A percentile compares a stretch with the other conserved stretches of the same genome.
Evolutionary conservation across 2,888 invertebrate species (phyloP).

Genomic region (Argyresthia goedartella): DNA sequence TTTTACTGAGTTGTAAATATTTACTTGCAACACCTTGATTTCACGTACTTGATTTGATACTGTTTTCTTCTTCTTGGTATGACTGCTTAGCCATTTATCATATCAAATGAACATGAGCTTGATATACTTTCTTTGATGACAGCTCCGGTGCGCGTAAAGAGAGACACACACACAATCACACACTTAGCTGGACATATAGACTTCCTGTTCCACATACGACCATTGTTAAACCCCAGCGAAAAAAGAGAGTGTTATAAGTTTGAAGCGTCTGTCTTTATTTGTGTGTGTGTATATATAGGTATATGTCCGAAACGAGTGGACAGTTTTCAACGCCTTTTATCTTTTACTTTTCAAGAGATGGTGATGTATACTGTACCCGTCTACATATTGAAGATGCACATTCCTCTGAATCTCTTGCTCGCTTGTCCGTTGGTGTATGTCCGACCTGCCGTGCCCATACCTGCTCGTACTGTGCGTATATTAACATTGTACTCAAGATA

Average conservation of each 20-base stretch:
- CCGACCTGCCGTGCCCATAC: slow-evolving; percentile 45
- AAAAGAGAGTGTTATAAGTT: no score
- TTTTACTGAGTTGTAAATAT: background rate
- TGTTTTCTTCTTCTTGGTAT: background rate
- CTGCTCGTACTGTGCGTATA: slow-evolving; percentile 35
- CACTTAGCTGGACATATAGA: no score
- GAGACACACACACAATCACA: background rate
- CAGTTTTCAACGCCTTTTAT: background rate
- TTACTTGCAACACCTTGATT: background rate
- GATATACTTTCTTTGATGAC: background rate
- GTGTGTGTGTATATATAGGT: no score
- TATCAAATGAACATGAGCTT: no score
- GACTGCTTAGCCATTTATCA: no score
- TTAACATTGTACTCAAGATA: background rate
- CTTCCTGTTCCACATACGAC: no score
- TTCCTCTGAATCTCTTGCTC: slow-evolving; percentile 35
- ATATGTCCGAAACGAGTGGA: no score
- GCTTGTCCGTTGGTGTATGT: slow-evolving; percentile 46
- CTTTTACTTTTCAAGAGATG: slow-evolving; percentile 24
- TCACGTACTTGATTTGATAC: background rate
- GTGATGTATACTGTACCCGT: slow-evolving; percentile 30
- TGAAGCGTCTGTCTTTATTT: no score
- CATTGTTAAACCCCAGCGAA: no score
- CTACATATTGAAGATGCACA: slow-evolving; percentile 42
- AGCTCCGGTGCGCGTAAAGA: background rate